Percentiles rank a stretch among this genome's conserved stretches.
Evolutionary conservation across 2,888 invertebrate species (phyloP).

Genomic region (Drosophila falleni): DNA sequence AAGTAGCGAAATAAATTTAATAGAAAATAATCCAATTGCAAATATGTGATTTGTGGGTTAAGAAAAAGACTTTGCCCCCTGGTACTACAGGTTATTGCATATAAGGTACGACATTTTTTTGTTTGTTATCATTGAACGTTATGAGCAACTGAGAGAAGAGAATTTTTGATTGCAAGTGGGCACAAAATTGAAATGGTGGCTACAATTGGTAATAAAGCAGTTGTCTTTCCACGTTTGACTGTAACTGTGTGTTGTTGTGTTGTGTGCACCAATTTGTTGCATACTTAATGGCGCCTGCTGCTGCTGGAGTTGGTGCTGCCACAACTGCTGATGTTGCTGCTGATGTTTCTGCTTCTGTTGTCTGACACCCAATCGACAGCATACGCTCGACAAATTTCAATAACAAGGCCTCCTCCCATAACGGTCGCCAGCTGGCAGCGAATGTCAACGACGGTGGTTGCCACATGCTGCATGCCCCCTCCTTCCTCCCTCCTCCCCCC

Average conservation of each 20-base stretch:
- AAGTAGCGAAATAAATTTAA: neutral
- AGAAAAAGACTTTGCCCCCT: neutral
- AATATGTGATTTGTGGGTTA: neutral
- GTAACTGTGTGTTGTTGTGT: neutral
- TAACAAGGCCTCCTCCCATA: conserved; percentile 46
- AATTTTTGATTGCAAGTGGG: conserved; percentile 18
- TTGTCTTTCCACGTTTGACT: conserved; percentile 12
- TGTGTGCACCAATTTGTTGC: conserved; percentile 64
- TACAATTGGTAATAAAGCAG: conserved; percentile 45
- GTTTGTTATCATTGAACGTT: neutral
- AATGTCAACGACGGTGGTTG: conserved; percentile 46
- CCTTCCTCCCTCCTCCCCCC: neutral
- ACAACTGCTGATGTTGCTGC: conserved; percentile 6
- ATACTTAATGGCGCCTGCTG: conserved; percentile 47
- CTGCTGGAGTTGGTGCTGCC: conserved; percentile 7
- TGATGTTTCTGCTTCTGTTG: conserved; percentile 8
- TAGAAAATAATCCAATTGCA: neutral
- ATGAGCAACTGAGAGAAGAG: neutral
- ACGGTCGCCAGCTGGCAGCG: conserved; percentile 33
- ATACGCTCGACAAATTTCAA: conserved; percentile 72
- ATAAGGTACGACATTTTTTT: neutral
- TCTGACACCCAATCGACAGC: conserved; percentile 60
- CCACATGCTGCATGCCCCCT: conserved; percentile 18
- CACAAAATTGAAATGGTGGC: conserved; percentile 22
- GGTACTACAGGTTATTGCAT: neutral